Conservation (phyloP, 1,140 invertebrate genomes). For the Campoletis sonorensis region DNA sequence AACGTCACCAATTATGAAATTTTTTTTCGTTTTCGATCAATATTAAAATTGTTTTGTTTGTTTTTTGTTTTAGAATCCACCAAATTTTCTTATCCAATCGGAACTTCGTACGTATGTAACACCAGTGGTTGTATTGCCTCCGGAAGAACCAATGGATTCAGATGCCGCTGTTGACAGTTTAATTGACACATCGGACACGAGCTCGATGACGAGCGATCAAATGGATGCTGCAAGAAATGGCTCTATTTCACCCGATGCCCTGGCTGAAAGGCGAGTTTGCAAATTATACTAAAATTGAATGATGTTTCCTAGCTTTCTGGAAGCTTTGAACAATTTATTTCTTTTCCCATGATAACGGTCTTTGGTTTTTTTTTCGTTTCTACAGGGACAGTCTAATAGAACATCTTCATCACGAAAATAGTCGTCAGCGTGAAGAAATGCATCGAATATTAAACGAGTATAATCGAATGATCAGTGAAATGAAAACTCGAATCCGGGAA, state of each 20-base stretch:
- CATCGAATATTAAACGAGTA: slow-evolving; percentile 75
- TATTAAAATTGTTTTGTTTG: slow-evolving; percentile 28
- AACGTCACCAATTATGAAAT: too few species aligned
- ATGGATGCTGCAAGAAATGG: slow-evolving; percentile 77
- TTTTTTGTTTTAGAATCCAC: slow-evolving; percentile 84
- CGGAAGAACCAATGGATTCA: slow-evolving; percentile 81
- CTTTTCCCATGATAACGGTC: too few species aligned
- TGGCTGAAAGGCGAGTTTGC: slow-evolving; percentile 76
- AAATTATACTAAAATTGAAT: neutral
- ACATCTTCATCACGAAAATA: slow-evolving; percentile 86
- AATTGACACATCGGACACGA: slow-evolving; percentile 84
- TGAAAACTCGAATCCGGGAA: slow-evolving; percentile 75
- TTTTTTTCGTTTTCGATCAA: too few species aligned
- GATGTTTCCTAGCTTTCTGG: too few species aligned
- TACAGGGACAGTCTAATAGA: slow-evolving; percentile 89
- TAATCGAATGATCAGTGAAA: slow-evolving; percentile 79
- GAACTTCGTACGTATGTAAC: slow-evolving; percentile 95
- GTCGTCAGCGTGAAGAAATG: slow-evolving; percentile 78
- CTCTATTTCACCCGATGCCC: slow-evolving; percentile 78
- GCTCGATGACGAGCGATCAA: slow-evolving; percentile 76
- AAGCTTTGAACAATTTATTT: too few species aligned
- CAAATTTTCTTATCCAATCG: slow-evolving; percentile 95
- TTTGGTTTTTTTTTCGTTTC: too few species aligned
- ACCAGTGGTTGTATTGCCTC: slow-evolving; percentile 93
- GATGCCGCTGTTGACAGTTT: slow-evolving; percentile 80